Conservation (phyloP, 2,113 vertebrate species). For the Hemichromis elongatus region DNA sequence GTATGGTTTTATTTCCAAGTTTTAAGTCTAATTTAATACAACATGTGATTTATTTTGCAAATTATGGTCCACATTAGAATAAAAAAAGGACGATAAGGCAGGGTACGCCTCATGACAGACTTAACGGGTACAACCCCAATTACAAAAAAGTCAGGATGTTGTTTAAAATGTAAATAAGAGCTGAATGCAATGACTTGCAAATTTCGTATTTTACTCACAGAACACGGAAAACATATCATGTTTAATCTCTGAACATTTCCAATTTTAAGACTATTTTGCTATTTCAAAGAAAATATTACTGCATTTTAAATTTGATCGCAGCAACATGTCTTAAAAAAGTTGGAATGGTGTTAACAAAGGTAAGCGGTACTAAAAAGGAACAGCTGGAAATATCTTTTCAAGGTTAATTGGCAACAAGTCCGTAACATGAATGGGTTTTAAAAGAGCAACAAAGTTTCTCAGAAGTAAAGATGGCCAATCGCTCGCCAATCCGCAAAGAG, state of each 20-base stretch:
- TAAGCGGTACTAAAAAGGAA: neutral
- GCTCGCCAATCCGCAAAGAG: neutral
- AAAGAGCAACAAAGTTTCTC: neutral
- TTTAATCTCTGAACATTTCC: neutral
- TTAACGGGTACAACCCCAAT: neutral
- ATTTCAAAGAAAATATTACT: neutral
- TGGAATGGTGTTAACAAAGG: neutral
- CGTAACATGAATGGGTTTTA: neutral
- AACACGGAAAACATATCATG: neutral
- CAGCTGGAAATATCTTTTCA: neutral
- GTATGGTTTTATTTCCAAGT: neutral
- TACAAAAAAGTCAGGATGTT: neutral
- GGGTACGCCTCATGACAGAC: neutral
- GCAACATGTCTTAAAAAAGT: neutral
- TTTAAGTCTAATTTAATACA: neutral
- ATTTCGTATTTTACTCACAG: too few species aligned
- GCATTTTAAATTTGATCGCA: neutral
- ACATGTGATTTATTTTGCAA: neutral
- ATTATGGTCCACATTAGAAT: neutral
- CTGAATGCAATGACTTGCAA: neutral
- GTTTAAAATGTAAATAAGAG: neutral
- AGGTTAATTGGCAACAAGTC: neutral
- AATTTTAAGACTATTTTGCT: neutral
- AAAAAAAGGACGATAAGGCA: neutral
- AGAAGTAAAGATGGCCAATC: rapidly evolving